Evolutionary conservation across 2,797 vertebrate genomes (phyloP), one percentile per base, ranked within the genome.

Genomic region (Leptodactylus fallax): DNA sequence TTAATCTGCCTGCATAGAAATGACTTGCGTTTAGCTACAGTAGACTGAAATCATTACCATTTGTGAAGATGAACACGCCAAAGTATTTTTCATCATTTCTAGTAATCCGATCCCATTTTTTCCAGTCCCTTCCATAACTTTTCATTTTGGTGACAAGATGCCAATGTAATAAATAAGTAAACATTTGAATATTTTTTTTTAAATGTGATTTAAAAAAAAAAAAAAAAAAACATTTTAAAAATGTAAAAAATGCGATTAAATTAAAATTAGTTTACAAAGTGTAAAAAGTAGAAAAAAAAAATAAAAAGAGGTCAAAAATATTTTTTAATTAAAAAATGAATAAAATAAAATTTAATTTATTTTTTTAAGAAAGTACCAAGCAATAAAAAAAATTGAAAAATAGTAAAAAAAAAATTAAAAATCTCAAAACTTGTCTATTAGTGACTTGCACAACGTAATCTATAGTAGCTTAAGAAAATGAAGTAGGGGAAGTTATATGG

Each of bases 21-120:
- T 81, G 80, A 81, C 58, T 80, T 47, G 58, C 56, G 58, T 81
- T 81, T 81, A 81, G 80, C 69, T 49, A 74, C 17, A 58, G 25
- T 45, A 60, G 67, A 84, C 51, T 74, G 65, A 74, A 74, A 84
- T 74, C 69, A 84, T 84, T 84, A 74, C 53, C 82, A 74, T 72
- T 74, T 84, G 53, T 23, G 53, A 74, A 74, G 67, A 84, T 74
- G 82, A 56, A 47, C 55, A 51, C 13, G 47, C 45, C 21, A n/a
- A 81, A 81, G 60, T 25, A 25, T 81, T 65, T 49, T 51, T 23
- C 45, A 36, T 49, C 36, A 67, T 53, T 81, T 65, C 65, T 81
- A 49, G 17, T 81, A 80, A 80, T 80, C 79, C 36, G 27, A 65
- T 81, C 19, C n/a, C 45, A 53, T 81, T 81, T 63, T 72, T 65